phyloP scores from a whole-genome alignment of 2,888 invertebrate genomes.

The Mesochorus sp. region DNA sequence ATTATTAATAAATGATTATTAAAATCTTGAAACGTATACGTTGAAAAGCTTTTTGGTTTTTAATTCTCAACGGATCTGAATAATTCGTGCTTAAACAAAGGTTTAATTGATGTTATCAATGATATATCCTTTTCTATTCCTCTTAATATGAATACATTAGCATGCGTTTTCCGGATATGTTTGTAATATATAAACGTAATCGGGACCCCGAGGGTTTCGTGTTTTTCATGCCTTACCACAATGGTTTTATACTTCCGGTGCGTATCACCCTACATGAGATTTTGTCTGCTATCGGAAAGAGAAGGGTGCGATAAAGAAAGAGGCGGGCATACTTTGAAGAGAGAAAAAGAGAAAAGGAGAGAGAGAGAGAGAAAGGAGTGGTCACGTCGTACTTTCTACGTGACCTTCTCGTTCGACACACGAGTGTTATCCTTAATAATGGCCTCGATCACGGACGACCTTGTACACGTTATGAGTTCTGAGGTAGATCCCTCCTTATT shows the following conservation, averaged over 20 bases:
- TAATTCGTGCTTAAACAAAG: too few relatives aligned
- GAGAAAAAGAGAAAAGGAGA: neutral
- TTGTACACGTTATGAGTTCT: constrained; percentile 59
- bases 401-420: constrained; percentile 52
- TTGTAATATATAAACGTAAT: neutral
- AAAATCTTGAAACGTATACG: too few relatives aligned
- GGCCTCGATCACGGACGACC: constrained; percentile 54
- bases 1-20: too few relatives aligned
- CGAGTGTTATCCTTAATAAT: constrained; percentile 62
- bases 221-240: constrained; percentile 27
- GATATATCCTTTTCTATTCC: neutral
- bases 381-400: constrained; percentile 53
- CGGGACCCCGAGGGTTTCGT: constrained; percentile 20
- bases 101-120: neutral
- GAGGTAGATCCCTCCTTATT: constrained; percentile 22
- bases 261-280: constrained; percentile 54
- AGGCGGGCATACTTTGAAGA: too few relatives aligned
- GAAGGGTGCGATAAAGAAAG: neutral
- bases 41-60: too few relatives aligned
- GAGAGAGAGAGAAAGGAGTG: neutral
- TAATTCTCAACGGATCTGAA: too few relatives aligned
- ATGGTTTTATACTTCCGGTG: constrained; percentile 42
- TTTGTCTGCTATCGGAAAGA: constrained; percentile 16
- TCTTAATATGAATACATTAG: neutral
- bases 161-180: constrained; percentile 1